Percentiles rank a stretch among this genome's conserved stretches.
Evolutionary conservation across 2,113 vertebrate genomes (phyloP).

Genomic region (Paradoxurus hermaphroditus): DNA sequence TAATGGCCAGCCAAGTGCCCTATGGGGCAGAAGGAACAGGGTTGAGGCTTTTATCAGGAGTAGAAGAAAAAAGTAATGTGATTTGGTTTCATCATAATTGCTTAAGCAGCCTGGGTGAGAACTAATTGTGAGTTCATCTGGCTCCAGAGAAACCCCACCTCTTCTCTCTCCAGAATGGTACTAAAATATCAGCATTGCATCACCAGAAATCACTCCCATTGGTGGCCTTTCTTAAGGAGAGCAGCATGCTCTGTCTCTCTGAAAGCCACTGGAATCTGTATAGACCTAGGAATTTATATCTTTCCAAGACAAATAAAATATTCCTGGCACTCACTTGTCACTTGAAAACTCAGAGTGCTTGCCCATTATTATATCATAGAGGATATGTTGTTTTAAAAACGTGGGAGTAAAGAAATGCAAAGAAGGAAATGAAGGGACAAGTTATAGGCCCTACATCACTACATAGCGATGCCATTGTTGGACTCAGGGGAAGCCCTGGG

Average conservation of each 20-base stretch:
- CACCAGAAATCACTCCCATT: slow-evolving; percentile 63
- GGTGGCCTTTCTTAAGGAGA: slow-evolving; percentile 50
- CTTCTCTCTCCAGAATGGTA: slow-evolving; percentile 54
- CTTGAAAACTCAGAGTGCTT: slow-evolving; percentile 29
- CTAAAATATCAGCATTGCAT: slow-evolving; percentile 72
- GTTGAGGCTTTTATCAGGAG: slow-evolving; percentile 60
- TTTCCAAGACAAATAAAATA: slow-evolving; percentile 51
- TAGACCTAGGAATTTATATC: slow-evolving; percentile 40
- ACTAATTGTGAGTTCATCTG: slow-evolving; percentile 76
- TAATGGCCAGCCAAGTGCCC: slow-evolving; percentile 51
- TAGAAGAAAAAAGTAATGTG: slow-evolving; percentile 51
- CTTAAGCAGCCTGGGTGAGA: slow-evolving; percentile 72
- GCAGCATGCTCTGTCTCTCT: background rate
- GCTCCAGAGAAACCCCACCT: slow-evolving; percentile 69
- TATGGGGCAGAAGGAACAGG: slow-evolving; percentile 23
- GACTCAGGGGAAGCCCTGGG: background rate
- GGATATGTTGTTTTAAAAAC: slow-evolving; percentile 9
- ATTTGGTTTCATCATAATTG: slow-evolving; percentile 73
- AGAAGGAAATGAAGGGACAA: slow-evolving; percentile 20
- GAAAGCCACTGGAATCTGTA: slow-evolving; percentile 29
- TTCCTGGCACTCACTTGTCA: slow-evolving; percentile 8
- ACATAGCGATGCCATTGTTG: background rate
- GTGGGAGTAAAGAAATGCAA: background rate
- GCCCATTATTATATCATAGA: slow-evolving; percentile 22
- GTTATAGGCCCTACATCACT: background rate